These are phyloP conservation scores for Pachyuromys duprasi DNA, from an alignment of 2,797 vertebrate genomes.

Conservation along the genomic window DNA sequence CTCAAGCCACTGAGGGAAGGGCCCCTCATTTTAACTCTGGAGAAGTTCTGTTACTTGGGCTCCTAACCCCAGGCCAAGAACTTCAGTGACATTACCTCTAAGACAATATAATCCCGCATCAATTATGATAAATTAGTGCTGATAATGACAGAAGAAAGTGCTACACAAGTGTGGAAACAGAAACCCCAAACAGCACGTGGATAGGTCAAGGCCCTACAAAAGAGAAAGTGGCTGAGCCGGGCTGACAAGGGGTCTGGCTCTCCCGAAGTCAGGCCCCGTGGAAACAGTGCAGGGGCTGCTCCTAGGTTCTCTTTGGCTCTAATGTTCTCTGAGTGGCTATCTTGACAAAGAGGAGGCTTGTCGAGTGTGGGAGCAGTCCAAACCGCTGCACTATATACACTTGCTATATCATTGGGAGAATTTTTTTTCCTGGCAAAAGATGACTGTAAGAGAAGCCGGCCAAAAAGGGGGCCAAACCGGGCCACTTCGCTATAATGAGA, in stretches of 20 bases:
- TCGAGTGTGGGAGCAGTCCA: neutral
- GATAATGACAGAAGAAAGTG: conserved; percentile 47
- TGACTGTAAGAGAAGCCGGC: conserved; percentile 17
- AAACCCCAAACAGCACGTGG: neutral
- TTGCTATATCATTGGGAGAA: conserved; percentile 34
- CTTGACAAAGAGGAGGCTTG: neutral
- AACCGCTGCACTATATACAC: neutral
- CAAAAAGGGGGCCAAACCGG: conserved; percentile 38
- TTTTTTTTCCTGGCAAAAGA: conserved; percentile 66
- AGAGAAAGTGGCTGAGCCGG: neutral
- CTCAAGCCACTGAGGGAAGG: neutral
- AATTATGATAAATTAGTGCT: conserved; percentile 40
- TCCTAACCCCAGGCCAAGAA: conserved; percentile 55
- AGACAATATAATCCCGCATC: conserved; percentile 61
- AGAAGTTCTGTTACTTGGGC: neutral
- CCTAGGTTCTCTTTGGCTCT: neutral
- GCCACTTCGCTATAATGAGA: conserved; percentile 76
- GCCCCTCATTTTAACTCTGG: neutral
- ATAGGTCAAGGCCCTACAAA: neutral
- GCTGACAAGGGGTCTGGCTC: neutral
- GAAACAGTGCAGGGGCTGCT: neutral
- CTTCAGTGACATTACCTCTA: conserved; percentile 27
- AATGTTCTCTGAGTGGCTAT: neutral
- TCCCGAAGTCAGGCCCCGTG: neutral
- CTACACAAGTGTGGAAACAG: neutral